Evolutionary conservation across 1,140 invertebrate genomes (phyloP), one percentile per base, ranked within the genome.

Genomic region (Polyergus mexicanus): DNA sequence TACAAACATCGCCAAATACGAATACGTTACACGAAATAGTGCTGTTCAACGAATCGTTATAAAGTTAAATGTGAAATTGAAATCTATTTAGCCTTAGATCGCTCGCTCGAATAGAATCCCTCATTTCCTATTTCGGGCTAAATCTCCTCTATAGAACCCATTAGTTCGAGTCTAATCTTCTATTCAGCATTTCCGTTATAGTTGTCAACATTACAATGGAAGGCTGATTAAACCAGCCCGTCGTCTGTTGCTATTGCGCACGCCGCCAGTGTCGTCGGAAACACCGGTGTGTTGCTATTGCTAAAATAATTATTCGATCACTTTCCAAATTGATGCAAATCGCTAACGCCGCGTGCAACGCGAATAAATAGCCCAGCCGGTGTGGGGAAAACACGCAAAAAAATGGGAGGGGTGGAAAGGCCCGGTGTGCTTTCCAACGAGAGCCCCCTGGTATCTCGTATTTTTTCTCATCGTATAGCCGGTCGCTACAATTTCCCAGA

Each of bases 111-210:
- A 58, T 76, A 63, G 72, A 84, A 76, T 77, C 81, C 60, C 76
- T 58, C 78, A 78, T 84, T 86, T 83, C 85, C 84, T 80, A 75
- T 75, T 76, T 85, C 78, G 44, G 51, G 71, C 41, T 28, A 83
- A 83, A 83, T 74, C 71, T 25, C 22, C 63, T 81, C 58, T 72
- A 58, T 77, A 74, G 72, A 84, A 78, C 35, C 83, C 88, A 88
- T 91, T 91, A 92, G 90, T 68, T 84, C 66, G 85, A 90, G 92
- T 84, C 85, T 92, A 91, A 92, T 92, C 87, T 92, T 77, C 87
- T 80, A 90, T 92, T 91, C 90, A 81, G 68, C 88, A 88, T 85
- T 92, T 88, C 84, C 88, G 84, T 88, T 87, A 90, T 90, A 88
- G 84, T 58, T 83, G 84, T 86, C 88, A 89, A 80, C 68, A 71